These are phyloP conservation scores for Cyphomyrus plagiostoma DNA, from an alignment of 2,113 vertebrate genomes.

Conservation along the genomic window DNA sequence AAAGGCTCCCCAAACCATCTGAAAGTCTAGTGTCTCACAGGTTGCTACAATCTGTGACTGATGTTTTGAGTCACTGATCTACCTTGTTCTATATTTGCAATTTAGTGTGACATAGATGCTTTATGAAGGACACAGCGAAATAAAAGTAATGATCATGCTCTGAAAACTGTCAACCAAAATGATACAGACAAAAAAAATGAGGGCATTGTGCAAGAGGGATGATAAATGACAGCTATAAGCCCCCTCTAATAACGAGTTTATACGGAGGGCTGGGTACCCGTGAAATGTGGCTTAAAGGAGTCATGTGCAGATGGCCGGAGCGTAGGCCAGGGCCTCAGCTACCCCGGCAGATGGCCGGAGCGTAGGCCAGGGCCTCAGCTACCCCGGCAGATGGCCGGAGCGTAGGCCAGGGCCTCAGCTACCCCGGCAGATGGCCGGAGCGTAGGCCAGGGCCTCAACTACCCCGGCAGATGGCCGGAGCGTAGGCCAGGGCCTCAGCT, in stretches of 20 bases:
- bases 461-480: too few species aligned
- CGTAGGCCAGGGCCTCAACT: too few species aligned
- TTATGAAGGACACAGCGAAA: background rate
- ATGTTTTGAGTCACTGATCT: background rate
- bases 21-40: background rate
- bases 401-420: too few species aligned
- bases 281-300: background rate
- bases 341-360: too few species aligned
- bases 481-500: too few species aligned
- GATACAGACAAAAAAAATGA: background rate
- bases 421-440: too few species aligned
- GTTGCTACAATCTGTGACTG: background rate
- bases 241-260: background rate
- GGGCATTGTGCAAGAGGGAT: background rate
- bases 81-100: background rate
- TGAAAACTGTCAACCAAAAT: background rate
- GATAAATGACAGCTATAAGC: background rate
- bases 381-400: too few species aligned
- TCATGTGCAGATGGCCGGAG: background rate
- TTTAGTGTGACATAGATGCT: background rate
- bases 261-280: background rate
- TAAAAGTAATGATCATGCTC: background rate
- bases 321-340: too few species aligned
- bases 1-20: background rate
- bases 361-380: too few species aligned